These are phyloP conservation scores for Autographa pulchrina DNA, from an alignment of 2,888 invertebrate species.

Conservation along the genomic window DNA sequence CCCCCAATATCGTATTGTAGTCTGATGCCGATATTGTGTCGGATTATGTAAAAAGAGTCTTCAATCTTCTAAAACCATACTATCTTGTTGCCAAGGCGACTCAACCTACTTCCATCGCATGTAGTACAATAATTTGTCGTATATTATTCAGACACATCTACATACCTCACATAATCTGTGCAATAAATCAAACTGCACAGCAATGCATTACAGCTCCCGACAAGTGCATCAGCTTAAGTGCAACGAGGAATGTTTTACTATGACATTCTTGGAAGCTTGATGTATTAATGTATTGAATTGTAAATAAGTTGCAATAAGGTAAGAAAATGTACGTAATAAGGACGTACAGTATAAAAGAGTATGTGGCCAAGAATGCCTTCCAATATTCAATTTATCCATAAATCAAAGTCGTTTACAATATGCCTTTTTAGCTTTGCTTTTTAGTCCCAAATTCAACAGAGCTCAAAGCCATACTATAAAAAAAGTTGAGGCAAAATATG, in stretches of 20 bases:
- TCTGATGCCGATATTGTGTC: no score
- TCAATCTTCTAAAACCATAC: not conserved
- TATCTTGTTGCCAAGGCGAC: not conserved
- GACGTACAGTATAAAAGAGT: not conserved
- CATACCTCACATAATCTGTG: constrained; percentile 39
- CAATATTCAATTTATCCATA: no score
- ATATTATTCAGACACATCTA: constrained; percentile 36
- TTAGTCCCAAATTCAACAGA: no score
- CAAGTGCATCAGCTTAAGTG: constrained; percentile 55
- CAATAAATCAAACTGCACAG: constrained; percentile 55
- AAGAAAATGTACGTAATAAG: not conserved
- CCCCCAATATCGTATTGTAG: no score
- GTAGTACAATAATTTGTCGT: constrained; percentile 10
- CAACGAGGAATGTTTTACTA: constrained; percentile 46
- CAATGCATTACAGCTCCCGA: constrained; percentile 49
- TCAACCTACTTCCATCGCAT: not conserved
- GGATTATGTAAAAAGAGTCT: no score
- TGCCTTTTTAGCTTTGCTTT: no score
- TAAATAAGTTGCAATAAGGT: not conserved
- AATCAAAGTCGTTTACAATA: no score
- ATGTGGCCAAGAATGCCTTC: not conserved
- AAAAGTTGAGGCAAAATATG: no score
- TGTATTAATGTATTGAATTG: not conserved
- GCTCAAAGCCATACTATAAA: no score
- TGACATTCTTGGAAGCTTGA: constrained; percentile 13